Percentiles rank a stretch among this genome's conserved stretches.
These are phyloP conservation scores for Apis cerana DNA, from an alignment of 1,140 invertebrate genomes.

Conservation along the genomic window DNA sequence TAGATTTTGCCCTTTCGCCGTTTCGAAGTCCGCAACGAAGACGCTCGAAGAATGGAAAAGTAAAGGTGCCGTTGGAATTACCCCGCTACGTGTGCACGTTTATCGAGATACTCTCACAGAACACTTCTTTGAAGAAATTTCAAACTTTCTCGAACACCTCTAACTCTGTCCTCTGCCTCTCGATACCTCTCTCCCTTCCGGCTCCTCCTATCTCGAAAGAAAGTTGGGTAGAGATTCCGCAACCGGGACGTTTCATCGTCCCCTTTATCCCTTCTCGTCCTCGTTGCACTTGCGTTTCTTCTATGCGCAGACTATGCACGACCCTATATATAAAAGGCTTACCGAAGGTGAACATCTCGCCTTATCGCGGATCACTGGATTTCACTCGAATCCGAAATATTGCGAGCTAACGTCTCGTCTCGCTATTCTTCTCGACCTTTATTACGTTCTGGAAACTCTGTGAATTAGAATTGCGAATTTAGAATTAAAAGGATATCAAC, in stretches of 20 bases:
- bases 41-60: neutral
- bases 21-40: neutral
- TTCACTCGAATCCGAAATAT: slow-evolving; percentile 39
- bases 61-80: neutral
- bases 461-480: no score
- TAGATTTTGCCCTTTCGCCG: neutral
- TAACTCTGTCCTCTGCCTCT: neutral
- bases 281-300: neutral
- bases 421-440: no score
- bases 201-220: slow-evolving; percentile 27
- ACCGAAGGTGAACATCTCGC: slow-evolving; percentile 30
- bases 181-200: neutral
- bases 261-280: slow-evolving; percentile 11
- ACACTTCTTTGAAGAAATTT: slow-evolving; percentile 31
- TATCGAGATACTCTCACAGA: neutral
- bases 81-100: slow-evolving; percentile 17
- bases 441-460: neutral
- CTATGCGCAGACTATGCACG: slow-evolving; percentile 39
- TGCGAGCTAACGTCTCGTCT: neutral
- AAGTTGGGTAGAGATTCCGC: slow-evolving; percentile 41
- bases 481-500: no score
- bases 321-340: slow-evolving; percentile 47
- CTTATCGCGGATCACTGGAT: slow-evolving; percentile 46
- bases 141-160: slow-evolving; percentile 34
- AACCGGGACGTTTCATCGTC: slow-evolving; percentile 18